A percentile compares a stretch with the other conserved stretches of the same genome.
Evolutionary conservation across 2,888 invertebrate species (phyloP).

Genomic region (Teleiodes luculella): DNA sequence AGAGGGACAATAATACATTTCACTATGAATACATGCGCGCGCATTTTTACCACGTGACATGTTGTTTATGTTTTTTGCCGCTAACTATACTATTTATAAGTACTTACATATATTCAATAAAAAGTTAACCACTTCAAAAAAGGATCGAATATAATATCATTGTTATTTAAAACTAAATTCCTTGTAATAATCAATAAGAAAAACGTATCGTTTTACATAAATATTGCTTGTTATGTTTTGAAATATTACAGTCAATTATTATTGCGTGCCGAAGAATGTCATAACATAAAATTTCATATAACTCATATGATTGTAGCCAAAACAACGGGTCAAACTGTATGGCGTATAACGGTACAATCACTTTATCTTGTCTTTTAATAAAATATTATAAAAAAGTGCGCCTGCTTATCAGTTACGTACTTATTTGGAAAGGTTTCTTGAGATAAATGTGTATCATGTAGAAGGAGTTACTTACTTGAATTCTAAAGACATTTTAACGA

Average conservation of each 20-base stretch:
- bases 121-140: not conserved
- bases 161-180: not conserved
- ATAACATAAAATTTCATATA: not conserved
- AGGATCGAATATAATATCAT: not conserved
- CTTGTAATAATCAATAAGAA: not conserved
- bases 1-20: too few relatives aligned
- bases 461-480: too few relatives aligned
- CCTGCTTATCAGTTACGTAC: not conserved
- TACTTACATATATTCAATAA: not conserved
- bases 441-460: too few relatives aligned
- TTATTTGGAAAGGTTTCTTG: too few relatives aligned
- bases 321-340: not conserved
- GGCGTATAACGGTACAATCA: conserved; percentile 11
- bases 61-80: too few relatives aligned
- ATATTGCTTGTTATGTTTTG: conserved; percentile 4
- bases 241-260: conserved; percentile 25
- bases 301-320: not conserved
- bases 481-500: too few relatives aligned
- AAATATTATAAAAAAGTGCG: not conserved
- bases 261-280: not conserved
- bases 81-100: too few relatives aligned
- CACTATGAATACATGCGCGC: too few relatives aligned
- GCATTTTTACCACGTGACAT: too few relatives aligned
- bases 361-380: conserved; percentile 2
- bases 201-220: conserved; percentile 11